Base-by-base conservation (phyloP, 1,140 invertebrate species). In the Megalopta genalis region DNA sequence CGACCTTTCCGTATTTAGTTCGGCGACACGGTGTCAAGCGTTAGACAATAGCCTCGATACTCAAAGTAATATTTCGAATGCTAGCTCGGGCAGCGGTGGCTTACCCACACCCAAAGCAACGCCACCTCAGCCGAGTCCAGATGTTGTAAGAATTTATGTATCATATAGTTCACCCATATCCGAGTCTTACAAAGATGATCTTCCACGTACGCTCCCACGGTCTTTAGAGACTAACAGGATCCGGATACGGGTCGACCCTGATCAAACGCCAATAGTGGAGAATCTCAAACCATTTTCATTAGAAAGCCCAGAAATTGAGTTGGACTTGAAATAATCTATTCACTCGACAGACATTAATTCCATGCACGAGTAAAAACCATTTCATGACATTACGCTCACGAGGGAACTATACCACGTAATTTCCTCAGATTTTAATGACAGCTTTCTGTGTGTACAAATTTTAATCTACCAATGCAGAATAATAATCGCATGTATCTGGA, bases 1-100 rank as follows among this genome's bases (percentile, higher is more conserved):
- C 3, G 96, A 97, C 90, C 91, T 97, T 27, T 96, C 96, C 77
- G 96, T 96, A 63, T 96, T 97, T 90, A 97, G 96, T 49, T 96
- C 95, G 78, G 93, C 94, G 12, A 96, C 95, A 4, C 93, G 95
- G 72, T 96, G 95, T 1, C 95, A 96, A 87, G 95, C 95, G 12
- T 94, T 95, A 62, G 95, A 96, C 88, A 96, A 96, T 90, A 96
- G 95, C 82, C 93, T 96, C 59, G 96, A 96, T 90, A 96, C 95
- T 14, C 95, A 96, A 90, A 96, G 95, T 90, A 95, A 95, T 90
- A 94, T 95, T 83, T 95, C 95, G 74, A 95, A 95, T 86, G 94
- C 93, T 78, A 94, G 94, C 46, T 93, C 93, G 25, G 94, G 93
- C 52, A 95, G 94, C 75, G 94, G 94, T 64, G 95, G 95, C 84